Evolutionary conservation across 2,113 vertebrate genomes (phyloP).

Genomic region (Pachyramphus minor): DNA sequence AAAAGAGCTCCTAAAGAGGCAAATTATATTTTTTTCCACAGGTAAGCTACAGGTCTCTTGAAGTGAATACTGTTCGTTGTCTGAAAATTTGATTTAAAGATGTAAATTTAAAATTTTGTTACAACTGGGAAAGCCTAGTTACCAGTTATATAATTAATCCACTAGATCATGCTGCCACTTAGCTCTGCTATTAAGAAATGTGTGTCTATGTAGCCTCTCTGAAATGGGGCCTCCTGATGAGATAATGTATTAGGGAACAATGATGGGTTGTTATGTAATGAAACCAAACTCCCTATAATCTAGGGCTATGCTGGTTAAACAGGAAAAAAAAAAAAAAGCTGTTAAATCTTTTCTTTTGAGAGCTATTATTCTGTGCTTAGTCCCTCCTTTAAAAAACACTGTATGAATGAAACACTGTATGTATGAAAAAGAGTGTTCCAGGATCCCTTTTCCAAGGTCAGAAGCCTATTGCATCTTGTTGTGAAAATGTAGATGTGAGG

Average conservation of each 20-base stretch:
- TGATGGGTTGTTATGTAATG: neutral
- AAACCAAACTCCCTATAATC: slow-evolving; percentile 41
- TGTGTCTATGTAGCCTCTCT: neutral
- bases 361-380: neutral
- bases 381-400: neutral
- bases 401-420: too few species aligned
- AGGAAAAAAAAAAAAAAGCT: neutral
- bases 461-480: neutral
- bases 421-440: neutral
- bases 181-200: slow-evolving; percentile 4
- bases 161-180: slow-evolving; percentile 24
- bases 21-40: neutral
- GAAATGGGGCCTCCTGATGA: slow-evolving; percentile 39
- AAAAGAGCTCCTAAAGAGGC: neutral
- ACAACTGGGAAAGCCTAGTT: neutral
- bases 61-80: neutral
- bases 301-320: slow-evolving; percentile 23
- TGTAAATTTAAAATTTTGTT: neutral
- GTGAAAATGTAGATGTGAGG: neutral
- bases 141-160: slow-evolving; percentile 39
- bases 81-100: neutral
- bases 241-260: slow-evolving; percentile 41
- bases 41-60: neutral
- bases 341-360: neutral
- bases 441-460: neutral